Evolutionary conservation across 2,888 invertebrate genomes (phyloP).

Genomic region (Drosophila diplacantha): DNA sequence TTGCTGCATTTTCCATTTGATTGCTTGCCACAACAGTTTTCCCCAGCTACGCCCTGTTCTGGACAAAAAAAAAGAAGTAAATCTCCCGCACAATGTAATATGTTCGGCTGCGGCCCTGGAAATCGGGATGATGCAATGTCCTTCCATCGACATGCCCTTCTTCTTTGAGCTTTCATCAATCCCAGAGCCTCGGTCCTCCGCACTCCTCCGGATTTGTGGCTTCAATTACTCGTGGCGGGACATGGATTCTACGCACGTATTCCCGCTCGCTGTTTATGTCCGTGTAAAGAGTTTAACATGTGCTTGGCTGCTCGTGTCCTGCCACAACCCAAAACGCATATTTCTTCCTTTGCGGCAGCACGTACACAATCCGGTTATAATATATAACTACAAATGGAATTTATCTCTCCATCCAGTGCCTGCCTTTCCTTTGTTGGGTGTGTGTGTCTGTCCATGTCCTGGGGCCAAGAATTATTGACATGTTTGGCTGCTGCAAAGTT

Average conservation of each 20-base stretch:
- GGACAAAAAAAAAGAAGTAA: slow-evolving; percentile 16
- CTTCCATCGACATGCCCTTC: slow-evolving; percentile 27
- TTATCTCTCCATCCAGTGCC: slow-evolving; percentile 28
- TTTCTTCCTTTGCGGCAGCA: slow-evolving; percentile 35
- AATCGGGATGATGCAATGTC: slow-evolving; percentile 25
- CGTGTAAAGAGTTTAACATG: slow-evolving; percentile 72
- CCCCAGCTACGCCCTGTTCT: slow-evolving; percentile 9
- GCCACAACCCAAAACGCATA: slow-evolving; percentile 48
- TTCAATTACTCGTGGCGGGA: slow-evolving; percentile 64
- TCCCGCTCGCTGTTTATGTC: slow-evolving; percentile 62
- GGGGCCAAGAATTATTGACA: slow-evolving; percentile 51
- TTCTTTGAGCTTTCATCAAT: slow-evolving; percentile 41
- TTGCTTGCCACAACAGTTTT: slow-evolving; percentile 50
- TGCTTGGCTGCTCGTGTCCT: slow-evolving; percentile 53
- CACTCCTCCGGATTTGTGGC: slow-evolving; percentile 23
- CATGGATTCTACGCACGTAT: slow-evolving; percentile 63
- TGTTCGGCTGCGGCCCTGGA: slow-evolving; percentile 22
- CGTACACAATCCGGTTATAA: slow-evolving; percentile 46
- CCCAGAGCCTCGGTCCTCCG: slow-evolving; percentile 25
- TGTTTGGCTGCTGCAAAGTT: slow-evolving; percentile 20
- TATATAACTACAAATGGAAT: slow-evolving; percentile 46
- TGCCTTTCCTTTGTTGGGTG: neutral
- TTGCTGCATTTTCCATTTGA: slow-evolving; percentile 67
- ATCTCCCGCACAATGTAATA: slow-evolving; percentile 30
- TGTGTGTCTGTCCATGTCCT: neutral